These are phyloP conservation scores for Cassiopea xamachana DNA, from an alignment of 30 jellyfish, hydroid and myxozoan species.

Conservation along the genomic window DNA sequence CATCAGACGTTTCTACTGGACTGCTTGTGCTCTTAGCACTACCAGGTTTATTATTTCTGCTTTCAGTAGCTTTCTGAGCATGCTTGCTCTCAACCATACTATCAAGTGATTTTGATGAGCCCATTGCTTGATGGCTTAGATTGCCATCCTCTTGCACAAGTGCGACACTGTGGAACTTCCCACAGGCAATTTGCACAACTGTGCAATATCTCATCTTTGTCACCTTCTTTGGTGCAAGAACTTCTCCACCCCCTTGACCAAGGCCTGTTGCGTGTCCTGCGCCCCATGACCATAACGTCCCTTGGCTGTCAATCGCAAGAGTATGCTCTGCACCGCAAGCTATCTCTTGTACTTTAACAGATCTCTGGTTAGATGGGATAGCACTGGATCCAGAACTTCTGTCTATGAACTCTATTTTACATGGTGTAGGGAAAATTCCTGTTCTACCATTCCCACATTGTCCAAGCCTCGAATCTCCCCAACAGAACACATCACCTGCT, in stretches of 20 bases:
- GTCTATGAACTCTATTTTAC: slow-evolving; percentile 70
- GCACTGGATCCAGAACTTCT: not conserved
- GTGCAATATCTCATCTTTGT: slow-evolving; percentile 54
- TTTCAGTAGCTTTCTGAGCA: no score
- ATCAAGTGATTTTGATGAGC: slow-evolving; percentile 7
- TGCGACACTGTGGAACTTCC: slow-evolving; percentile 82
- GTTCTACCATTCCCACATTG: slow-evolving; percentile 95
- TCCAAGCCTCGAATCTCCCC: slow-evolving; percentile 99
- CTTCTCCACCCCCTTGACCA: slow-evolving; percentile 70
- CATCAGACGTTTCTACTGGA: slow-evolving; percentile 19
- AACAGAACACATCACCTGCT: slow-evolving; percentile 81
- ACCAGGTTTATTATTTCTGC: not conserved
- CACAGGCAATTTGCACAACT: slow-evolving; percentile 79
- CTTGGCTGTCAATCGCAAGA: slow-evolving; percentile 77
- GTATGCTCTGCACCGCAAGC: slow-evolving; percentile 90
- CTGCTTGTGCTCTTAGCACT: not conserved
- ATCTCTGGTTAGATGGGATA: slow-evolving; percentile 1
- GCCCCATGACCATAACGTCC: slow-evolving; percentile 95
- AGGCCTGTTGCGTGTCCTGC: slow-evolving; percentile 89
- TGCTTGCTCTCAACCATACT: not conserved
- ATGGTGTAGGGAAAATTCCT: slow-evolving; percentile 93
- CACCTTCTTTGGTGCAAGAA: slow-evolving; percentile 63
- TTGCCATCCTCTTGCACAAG: slow-evolving; percentile 84
- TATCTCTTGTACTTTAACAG: slow-evolving; percentile 42
- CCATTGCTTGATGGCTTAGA: slow-evolving; percentile 16